Percentiles rank a stretch among this genome's conserved stretches.
Evolutionary conservation across 2,113 vertebrate species (phyloP).

Genomic region (Orthonyx spaldingii): DNA sequence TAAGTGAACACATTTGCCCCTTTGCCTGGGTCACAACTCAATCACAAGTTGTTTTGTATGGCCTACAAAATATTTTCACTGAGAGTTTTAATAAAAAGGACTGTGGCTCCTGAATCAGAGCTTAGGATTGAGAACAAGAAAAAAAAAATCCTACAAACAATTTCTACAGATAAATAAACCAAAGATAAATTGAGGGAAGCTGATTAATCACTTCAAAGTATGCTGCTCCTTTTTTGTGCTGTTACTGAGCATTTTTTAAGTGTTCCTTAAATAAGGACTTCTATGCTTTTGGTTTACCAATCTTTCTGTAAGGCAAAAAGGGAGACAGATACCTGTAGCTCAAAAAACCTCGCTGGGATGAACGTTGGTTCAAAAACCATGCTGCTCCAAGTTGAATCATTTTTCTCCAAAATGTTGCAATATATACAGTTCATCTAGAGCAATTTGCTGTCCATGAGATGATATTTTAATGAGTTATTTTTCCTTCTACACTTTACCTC

Average conservation of each 20-base stretch:
- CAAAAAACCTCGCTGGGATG: not conserved
- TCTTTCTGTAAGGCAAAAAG: not conserved
- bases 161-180: not conserved
- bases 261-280: not conserved
- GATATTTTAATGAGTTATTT: not conserved
- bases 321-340: not conserved
- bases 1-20: not conserved
- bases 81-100: not conserved
- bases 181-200: not conserved
- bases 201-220: not conserved
- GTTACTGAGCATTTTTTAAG: not conserved
- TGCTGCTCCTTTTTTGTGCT: not conserved
- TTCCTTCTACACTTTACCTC: not conserved
- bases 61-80: not conserved
- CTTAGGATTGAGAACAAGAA: not conserved
- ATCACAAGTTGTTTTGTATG: not conserved
- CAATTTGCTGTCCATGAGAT: not conserved
- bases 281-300: not conserved
- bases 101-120: not conserved
- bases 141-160: not conserved
- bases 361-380: fast-evolving
- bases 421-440: not conserved
- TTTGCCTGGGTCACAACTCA: not conserved
- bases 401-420: not conserved
- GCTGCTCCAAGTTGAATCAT: not conserved